phyloP scores from a whole-genome alignment of 1,140 invertebrate species.

The Aphaenogaster rudis region DNA sequence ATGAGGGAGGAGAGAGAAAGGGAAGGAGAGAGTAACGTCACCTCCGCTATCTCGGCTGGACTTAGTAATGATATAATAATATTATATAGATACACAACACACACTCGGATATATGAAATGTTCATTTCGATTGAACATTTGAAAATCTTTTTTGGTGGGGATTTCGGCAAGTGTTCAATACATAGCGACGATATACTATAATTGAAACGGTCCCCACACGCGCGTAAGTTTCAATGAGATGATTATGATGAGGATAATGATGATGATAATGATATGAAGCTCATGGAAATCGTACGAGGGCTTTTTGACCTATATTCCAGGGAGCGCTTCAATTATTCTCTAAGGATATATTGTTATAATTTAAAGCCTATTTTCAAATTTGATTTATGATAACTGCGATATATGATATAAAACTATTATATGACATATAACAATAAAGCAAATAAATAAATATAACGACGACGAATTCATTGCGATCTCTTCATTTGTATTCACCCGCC shows the following conservation, averaged over 20 bases:
- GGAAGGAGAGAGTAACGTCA: constrained; percentile 58
- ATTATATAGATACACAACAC: constrained; percentile 69
- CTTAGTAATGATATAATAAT: constrained; percentile 73
- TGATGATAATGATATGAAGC: constrained; percentile 65
- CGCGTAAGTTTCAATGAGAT: constrained; percentile 70
- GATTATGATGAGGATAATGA: constrained; percentile 21
- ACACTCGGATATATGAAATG: constrained; percentile 71
- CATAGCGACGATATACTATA: constrained; percentile 78
- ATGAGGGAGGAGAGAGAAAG: neutral
- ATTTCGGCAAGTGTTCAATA: constrained; percentile 82
- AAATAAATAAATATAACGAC: constrained; percentile 80
- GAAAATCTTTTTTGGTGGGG: constrained; percentile 76
- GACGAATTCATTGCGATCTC: constrained; percentile 39
- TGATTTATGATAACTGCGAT: constrained; percentile 85
- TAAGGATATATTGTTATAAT: constrained; percentile 82
- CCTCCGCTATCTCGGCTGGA: constrained; percentile 70
- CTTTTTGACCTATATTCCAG: constrained; percentile 80
- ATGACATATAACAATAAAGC: constrained; percentile 84
- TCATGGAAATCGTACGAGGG: constrained; percentile 77
- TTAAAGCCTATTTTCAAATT: constrained; percentile 85
- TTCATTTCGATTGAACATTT: constrained; percentile 81
- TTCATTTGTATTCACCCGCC: neutral
- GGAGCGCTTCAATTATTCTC: constrained; percentile 83
- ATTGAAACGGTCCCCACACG: constrained; percentile 79
- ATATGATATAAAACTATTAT: constrained; percentile 85